Conservation (phyloP, 2,797 vertebrate genomes). For the Cyprinella venusta region DNA sequence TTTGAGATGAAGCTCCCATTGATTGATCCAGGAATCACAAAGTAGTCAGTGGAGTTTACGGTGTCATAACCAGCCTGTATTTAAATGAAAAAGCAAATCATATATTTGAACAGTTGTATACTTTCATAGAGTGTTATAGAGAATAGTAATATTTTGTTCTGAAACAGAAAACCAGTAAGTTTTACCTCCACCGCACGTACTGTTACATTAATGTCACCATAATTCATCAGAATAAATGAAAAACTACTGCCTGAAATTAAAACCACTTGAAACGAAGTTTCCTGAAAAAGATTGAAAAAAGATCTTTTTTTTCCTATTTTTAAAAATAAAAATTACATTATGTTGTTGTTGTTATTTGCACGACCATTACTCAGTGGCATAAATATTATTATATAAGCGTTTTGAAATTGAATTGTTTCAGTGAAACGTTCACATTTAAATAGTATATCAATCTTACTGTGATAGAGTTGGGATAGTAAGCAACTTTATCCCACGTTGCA, state of each 20-base stretch:
- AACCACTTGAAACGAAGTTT: background rate
- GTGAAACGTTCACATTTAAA: no score
- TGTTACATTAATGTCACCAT: background rate
- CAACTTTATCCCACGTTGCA: no score
- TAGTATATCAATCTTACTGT: no score
- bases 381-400: no score
- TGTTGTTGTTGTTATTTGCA: no score
- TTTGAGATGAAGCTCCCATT: background rate
- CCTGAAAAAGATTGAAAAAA: background rate
- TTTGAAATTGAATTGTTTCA: no score
- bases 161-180: background rate
- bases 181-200: background rate
- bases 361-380: no score
- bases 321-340: no score
- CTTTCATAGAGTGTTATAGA: no score
- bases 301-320: no score
- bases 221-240: conserved; percentile 14
- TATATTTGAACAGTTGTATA: background rate
- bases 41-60: background rate
- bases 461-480: no score
- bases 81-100: background rate
- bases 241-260: background rate
- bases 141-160: no score
- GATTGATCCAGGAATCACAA: conserved; percentile 6
- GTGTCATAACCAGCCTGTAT: conserved; percentile 40